These are phyloP conservation scores for Punctoribates punctum DNA, from an alignment of 2,888 invertebrate genomes.

Conservation along the genomic window DNA sequence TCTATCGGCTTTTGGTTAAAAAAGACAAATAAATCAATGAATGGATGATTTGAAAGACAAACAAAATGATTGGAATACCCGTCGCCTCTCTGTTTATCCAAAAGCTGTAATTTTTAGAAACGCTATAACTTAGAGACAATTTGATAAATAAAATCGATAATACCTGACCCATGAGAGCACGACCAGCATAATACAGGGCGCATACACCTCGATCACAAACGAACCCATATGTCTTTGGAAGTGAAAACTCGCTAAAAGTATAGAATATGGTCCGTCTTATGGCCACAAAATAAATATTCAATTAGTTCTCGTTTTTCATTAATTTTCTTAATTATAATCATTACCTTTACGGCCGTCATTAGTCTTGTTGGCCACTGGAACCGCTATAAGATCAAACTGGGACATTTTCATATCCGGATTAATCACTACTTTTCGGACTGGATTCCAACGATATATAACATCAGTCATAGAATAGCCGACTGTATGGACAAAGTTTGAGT, in stretches of 20 bases:
- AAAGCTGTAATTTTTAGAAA: slow-evolving; percentile 49
- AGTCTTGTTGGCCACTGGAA: slow-evolving; percentile 56
- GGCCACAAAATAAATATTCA: no score
- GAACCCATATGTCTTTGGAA: slow-evolving; percentile 78
- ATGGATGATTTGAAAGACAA: not conserved
- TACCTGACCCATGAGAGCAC: slow-evolving; percentile 57
- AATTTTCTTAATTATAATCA: not conserved
- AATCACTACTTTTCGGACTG: slow-evolving; percentile 67
- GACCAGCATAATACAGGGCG: slow-evolving; percentile 58
- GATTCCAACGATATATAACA: slow-evolving; percentile 79
- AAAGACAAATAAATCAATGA: not conserved
- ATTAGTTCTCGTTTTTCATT: not conserved
- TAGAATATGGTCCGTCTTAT: slow-evolving; percentile 49
- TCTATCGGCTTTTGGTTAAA: slow-evolving; percentile 62
- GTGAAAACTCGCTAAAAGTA: slow-evolving; percentile 68
- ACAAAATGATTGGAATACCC: not conserved
- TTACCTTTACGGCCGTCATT: slow-evolving; percentile 6
- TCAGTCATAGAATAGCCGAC: slow-evolving; percentile 85
- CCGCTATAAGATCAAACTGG: slow-evolving; percentile 87
- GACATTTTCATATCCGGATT: slow-evolving; percentile 87
- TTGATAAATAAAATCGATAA: not conserved
- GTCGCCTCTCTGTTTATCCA: slow-evolving; percentile 65
- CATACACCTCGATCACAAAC: slow-evolving; percentile 59
- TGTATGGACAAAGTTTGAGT: slow-evolving; percentile 52
- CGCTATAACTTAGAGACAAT: not conserved